Evolutionary conservation across 2,113 vertebrate species (phyloP), one percentile per base, ranked within the genome.

Genomic region (Chascanopsetta lugubris): DNA sequence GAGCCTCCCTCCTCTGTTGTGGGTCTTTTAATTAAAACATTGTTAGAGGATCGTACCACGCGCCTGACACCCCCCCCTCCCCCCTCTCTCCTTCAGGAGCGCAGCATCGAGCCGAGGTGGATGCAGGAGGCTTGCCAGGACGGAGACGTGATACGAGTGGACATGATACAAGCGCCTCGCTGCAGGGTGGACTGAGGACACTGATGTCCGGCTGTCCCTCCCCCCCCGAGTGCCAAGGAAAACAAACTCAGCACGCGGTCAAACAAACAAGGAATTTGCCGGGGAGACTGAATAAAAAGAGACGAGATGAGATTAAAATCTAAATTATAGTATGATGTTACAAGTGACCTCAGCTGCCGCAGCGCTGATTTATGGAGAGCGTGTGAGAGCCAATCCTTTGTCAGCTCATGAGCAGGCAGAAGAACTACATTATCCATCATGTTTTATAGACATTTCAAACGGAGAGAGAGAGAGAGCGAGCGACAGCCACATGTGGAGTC

Each of bases 1-100:
- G 72, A 80, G 82, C 60, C 64, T 79, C 66, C 73, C 84, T 76
- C 71, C 75, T 83, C 59, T 63, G 53, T 79, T 20, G 54, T 69
- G 69, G 75, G 60, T 74, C 72, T 77, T 90, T 90, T 91, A 91
- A 92, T 92, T 91, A 92, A 88, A 85, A 82, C 64, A 66, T 72
- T 68, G 72, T 75, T 46, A 40, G 12, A 42, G 36, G 73, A 75
- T 79, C 63, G 66, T 72, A 63, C 42, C 69, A 32, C 30, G 61
- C 46, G 47, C 11, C 24, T 17, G 51, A 63, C 47, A 55, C 15
- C 32, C 27, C 25, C 38, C 21, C 25, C 47, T 34, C 27, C 25
- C 38, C 21, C 25, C 47, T 34, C 57, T 22, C 60, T 42, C 50
- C 70, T n/a, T 36, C 73, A 55, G 65, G 60, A 61, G 34, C 34